Base-by-base conservation (phyloP, 1,140 invertebrate genomes). In the Plodia interpunctella region DNA sequence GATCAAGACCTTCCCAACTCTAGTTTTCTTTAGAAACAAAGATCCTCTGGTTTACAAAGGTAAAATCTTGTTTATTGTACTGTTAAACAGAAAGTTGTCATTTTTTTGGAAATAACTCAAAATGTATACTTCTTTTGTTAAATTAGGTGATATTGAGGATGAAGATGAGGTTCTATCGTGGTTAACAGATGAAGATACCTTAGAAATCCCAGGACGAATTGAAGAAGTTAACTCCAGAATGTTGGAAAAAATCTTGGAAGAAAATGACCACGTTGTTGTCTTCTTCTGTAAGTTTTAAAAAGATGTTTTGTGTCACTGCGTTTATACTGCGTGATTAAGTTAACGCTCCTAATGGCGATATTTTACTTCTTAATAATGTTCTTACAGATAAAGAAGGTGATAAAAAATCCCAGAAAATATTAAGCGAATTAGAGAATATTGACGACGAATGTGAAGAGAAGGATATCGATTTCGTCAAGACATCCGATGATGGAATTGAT, bases 391-490 rank as follows among this genome's bases (percentile, higher is more conserved):
- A 96, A 76, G 96, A 97, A 90, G 94, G 94, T 6, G 96, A 97
- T 74, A 97, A 97, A 73, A 96, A 96, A 76, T 96, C 96, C 49
- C 95, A 96, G 67, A 96, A 96, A 76, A 97, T 98, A 59, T 90
- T 98, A 0, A 93, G 93, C 71, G 97, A 98, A 87, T 80, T 98
- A 44, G 97, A 98, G 87, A 97, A 98, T 69, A 98, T 98, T 75
- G 97, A 98, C 74, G 96, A 98, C 75, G 96, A 98, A 74, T 97
- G 96, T 78, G 96, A 98, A 88, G 95, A 96, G 74, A 94, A 96
- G 81, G 95, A 97, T 65, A 97, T 98, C 66, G 95, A 97, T 80
- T 98, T 98, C 81, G 95, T 98, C 0, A 98, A 98, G 87, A 97
- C 97, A 67, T 97, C 96, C 10, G 97, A 98, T 77, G 94, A 96